phyloP scores from a whole-genome alignment of 2,888 invertebrate species.

The Tanytarsus gracilentus region DNA sequence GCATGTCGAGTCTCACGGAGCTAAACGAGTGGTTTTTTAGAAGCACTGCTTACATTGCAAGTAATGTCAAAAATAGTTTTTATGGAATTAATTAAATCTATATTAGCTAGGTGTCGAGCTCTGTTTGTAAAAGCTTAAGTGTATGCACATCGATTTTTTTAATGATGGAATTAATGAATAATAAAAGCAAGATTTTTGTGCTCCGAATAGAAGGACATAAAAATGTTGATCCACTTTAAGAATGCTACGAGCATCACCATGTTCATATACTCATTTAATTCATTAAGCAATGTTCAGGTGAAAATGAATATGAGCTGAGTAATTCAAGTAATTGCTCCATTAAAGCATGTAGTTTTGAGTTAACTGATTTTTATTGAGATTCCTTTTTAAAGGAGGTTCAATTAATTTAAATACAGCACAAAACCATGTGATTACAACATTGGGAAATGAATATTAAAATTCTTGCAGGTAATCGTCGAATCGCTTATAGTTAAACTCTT shows the following conservation, averaged over 20 bases:
- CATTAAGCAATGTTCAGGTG: background rate
- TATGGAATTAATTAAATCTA: conserved; percentile 23
- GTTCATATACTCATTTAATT: background rate
- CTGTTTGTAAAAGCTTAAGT: background rate
- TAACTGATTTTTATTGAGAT: too few species aligned
- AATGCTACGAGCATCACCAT: too few species aligned
- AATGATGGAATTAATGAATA: conserved; percentile 16
- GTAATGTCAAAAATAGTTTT: background rate
- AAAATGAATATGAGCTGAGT: background rate
- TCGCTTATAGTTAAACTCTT: too few species aligned
- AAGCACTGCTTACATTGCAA: background rate
- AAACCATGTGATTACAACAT: too few species aligned
- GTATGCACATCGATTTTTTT: conserved; percentile 1
- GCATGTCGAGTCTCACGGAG: background rate
- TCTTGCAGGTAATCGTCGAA: too few species aligned
- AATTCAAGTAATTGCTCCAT: background rate
- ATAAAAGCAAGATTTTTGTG: too few species aligned
- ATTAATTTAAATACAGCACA: too few species aligned
- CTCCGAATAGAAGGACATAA: conserved; percentile 1
- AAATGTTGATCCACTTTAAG: conserved; percentile 1
- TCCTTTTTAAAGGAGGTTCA: too few species aligned
- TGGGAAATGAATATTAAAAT: too few species aligned
- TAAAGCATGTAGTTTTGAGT: background rate
- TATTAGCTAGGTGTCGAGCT: conserved; percentile 9
- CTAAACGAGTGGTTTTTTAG: background rate